Base-by-base conservation (phyloP, 2,113 vertebrate genomes). In the Trachemys scripta region DNA sequence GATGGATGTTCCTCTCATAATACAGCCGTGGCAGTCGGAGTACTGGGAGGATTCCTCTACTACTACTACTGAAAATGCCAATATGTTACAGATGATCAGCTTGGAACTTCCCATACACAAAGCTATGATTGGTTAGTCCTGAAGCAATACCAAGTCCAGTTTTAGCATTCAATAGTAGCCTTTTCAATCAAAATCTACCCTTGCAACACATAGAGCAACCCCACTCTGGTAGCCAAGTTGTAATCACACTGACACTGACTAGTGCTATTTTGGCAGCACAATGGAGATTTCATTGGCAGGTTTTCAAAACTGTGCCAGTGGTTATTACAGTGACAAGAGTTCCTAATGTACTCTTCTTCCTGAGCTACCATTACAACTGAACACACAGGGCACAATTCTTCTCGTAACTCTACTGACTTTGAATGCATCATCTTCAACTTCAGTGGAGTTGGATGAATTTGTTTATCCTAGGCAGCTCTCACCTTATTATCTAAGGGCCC, bases 1-100 rank as follows among this genome's bases (percentile, higher is more conserved):
- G 93, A 45, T 27, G 78, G 17, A 31, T 91, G 93, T 22, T 81
- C 93, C 50, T 54, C 89, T 31, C 89, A 94, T 62, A 78, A 65
- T 49, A 91, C 82, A 7, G 93, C 17, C 12, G 82, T 89, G 53
- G 89, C 85, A 3, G 89, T 88, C 5, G 89, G 29, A 42, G 62
- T 78, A 1, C 78, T 94, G 10, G 82, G 80, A 4, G 85, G 82
- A 10, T 94, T 88, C 85, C 89, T 94, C 38, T 54, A 65, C 29
- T 76, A 89, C 29, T 76, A 89, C 2, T 14, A n/a, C 82, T 89
- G 62, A 88, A 20, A 49, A n/a, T n/a, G 12, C 19, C 72, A 13
- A 4, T 14, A 29, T 53, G 2, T 31, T n/a, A 22, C 91, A 17
- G 51, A 24, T 53, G 4, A 53, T 5, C 75, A 29, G 1, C 1